Base-by-base conservation (phyloP, 2,113 vertebrate genomes). In the Hyperopisus bebe region DNA sequence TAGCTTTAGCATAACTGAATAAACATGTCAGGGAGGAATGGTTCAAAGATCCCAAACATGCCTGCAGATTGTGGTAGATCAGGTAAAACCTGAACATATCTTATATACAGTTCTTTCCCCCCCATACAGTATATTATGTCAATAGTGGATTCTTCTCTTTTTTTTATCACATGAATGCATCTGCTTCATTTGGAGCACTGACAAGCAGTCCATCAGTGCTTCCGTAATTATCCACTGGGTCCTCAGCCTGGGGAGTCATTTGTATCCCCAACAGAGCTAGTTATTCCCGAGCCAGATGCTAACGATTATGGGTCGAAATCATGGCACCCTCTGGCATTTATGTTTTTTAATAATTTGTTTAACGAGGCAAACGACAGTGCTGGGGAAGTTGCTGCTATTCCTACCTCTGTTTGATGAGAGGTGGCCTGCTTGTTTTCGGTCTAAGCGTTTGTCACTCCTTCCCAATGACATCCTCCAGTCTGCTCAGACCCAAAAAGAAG, bases 281-380 rank as follows among this genome's bases (percentile, higher is more conserved):
- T 51, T 53, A 53, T 87, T 87, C 85, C n/a, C 80, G 5, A 19
- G 85, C 27, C 85, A 87, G 50, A 87, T 87, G 85, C 85, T 21
- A 17, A 31, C 15, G 50, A 46, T 62, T 62, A 62, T 62, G 24
- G 55, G 6, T 8, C 24, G 24, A n/a, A 7, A 62, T 62, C 55
- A 62, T n/a, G 55, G 55, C 24, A n/a, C 24, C 55, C 21, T 87
- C 27, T 87, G 50, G 50, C 47, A 87, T 87, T 87, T 87, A 27
- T 50, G 50, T 62, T 19, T 87, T 53, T 87, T 55, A 87, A 87
- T 87, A 87, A 53, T 42, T 53, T 27, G 31, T 55, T 53, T 35
- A 86, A 27, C 15, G 11, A 46, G 48, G 85, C n/a, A 53, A 27
- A 11, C 27, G 3, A 27, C 84, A 86, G 85, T 50, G 27, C n/a